A percentile compares a stretch with the other conserved stretches of the same genome.
Evolutionary conservation across 35 echinoderm and acorn worm genomes (phyloP).

Genomic region (Diadema setosum): DNA sequence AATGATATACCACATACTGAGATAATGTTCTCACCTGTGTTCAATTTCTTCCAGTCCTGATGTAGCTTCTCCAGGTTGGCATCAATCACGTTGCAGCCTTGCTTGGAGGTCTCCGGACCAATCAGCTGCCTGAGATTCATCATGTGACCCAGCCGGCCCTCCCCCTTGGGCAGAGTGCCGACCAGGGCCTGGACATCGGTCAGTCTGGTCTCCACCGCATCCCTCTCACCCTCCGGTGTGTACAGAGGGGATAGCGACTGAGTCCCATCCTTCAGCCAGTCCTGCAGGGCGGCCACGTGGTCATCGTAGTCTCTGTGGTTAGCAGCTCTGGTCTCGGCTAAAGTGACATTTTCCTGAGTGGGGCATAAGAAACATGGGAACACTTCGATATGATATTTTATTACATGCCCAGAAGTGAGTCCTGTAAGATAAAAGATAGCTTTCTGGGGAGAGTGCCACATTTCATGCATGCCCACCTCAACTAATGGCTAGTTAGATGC

Average conservation of each 20-base stretch:
- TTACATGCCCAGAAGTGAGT: too few relatives aligned
- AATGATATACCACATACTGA: background rate
- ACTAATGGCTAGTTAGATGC: too few relatives aligned
- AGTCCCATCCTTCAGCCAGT: background rate
- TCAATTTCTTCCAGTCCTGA: conserved; percentile 4
- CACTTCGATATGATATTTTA: too few relatives aligned
- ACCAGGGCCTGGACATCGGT: background rate
- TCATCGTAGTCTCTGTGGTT: background rate
- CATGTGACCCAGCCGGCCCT: background rate
- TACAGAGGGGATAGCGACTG: background rate
- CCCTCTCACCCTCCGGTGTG: background rate
- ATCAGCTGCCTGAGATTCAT: conserved; percentile 1
- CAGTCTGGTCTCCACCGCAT: background rate
- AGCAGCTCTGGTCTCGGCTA: background rate
- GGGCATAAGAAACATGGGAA: background rate
- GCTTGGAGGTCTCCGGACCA: conserved; percentile 18
- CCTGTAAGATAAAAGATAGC: too few relatives aligned
- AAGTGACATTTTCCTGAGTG: background rate
- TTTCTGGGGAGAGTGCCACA: too few relatives aligned
- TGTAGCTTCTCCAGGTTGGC: background rate
- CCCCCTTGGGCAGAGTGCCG: conserved; percentile 17
- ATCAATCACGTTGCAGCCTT: conserved; percentile 10
- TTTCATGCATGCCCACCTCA: too few relatives aligned
- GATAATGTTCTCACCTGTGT: background rate
- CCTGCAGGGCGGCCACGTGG: background rate